Conservation (phyloP, 2,888 invertebrate species). For the Acanthosepion esculentum region DNA sequence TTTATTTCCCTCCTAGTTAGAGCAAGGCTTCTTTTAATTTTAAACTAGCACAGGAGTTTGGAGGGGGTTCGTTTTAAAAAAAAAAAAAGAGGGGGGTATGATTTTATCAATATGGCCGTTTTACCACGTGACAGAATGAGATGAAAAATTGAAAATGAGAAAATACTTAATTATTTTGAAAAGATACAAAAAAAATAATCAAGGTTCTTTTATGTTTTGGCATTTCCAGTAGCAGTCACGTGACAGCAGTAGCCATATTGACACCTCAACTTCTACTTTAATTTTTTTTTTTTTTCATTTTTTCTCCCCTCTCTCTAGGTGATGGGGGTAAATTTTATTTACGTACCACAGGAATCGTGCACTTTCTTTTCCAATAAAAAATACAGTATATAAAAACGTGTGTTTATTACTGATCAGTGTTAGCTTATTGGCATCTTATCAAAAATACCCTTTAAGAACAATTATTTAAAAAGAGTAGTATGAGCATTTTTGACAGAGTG, state of each 20-base stretch:
- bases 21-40: no score
- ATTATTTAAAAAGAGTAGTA: background rate
- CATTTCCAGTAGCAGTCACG: background rate
- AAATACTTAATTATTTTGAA: background rate
- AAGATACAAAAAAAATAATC: background rate
- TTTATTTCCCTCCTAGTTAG: no score
- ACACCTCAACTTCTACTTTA: background rate
- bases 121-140: background rate
- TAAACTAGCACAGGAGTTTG: no score
- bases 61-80: background rate
- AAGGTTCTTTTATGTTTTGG: background rate
- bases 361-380: no score
- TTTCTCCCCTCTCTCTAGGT: background rate
- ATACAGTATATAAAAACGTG: no score
- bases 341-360: no score
- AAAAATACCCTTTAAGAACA: background rate
- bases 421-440: background rate
- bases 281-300: no score
- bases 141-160: background rate
- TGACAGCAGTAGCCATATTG: constrained; percentile 3
- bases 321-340: background rate
- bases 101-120: background rate
- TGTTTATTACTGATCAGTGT: background rate
- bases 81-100: background rate
- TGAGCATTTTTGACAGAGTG: no score